Evolutionary conservation across 2,797 vertebrate genomes (phyloP).

Genomic region (Phalloptychus januarius): DNA sequence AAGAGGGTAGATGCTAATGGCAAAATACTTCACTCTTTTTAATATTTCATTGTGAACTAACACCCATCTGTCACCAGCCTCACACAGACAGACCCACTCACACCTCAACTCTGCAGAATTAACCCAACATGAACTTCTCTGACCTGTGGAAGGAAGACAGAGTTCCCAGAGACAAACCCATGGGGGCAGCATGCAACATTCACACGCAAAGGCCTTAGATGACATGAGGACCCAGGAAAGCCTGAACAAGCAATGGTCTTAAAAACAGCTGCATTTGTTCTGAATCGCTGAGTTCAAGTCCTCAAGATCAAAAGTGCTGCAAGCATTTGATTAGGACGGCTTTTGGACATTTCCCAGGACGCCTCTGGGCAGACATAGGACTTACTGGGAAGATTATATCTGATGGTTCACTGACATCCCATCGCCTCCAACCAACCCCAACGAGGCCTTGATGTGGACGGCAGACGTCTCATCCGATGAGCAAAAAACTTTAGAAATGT

Average conservation of each 20-base stretch:
- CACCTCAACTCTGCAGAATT: neutral
- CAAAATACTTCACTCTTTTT: neutral
- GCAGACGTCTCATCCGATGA: neutral
- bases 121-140: neutral
- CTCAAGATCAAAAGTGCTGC: neutral
- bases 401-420: neutral
- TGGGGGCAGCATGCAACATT: neutral
- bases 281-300: neutral
- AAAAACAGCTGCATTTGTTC: neutral
- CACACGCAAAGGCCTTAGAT: neutral
- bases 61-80: neutral
- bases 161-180: neutral
- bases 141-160: neutral
- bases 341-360: neutral
- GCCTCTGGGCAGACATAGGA: neutral
- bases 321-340: neutral
- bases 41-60: neutral
- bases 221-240: neutral
- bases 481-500: neutral
- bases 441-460: neutral
- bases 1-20: neutral
- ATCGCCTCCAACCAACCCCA: neutral
- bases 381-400: neutral
- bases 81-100: neutral
- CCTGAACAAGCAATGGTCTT: too few species aligned